A percentile compares a stretch with the other conserved stretches of the same genome.
Evolutionary conservation across 2,797 vertebrate genomes (phyloP).

Genomic region (Rhinichthys osculus): DNA sequence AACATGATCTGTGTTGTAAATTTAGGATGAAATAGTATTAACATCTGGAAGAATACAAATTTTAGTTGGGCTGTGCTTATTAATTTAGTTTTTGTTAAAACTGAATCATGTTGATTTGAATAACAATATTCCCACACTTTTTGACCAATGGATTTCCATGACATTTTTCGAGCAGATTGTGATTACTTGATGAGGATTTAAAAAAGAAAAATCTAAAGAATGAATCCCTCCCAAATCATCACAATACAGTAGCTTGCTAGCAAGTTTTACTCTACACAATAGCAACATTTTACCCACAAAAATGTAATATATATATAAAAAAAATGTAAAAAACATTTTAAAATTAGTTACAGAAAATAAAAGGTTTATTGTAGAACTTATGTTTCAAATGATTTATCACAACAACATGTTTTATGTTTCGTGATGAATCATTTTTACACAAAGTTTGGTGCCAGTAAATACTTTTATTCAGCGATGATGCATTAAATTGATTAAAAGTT

Average conservation of each 20-base stretch:
- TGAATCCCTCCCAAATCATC: too few species aligned
- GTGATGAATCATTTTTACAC: not conserved
- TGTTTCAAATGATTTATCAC: not conserved
- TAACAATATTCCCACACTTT: not conserved
- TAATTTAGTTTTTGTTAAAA: not conserved
- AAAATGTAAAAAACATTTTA: not conserved
- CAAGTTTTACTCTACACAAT: not conserved
- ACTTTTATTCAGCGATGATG: too few species aligned
- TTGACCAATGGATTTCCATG: not conserved
- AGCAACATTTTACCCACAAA: not conserved
- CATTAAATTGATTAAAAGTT: too few species aligned
- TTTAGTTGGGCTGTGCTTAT: not conserved
- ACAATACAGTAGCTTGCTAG: not conserved
- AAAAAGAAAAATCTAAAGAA: too few species aligned
- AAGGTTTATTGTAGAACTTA: not conserved
- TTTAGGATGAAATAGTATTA: not conserved
- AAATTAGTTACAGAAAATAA: not conserved
- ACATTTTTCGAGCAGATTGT: not conserved
- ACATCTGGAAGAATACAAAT: not conserved
- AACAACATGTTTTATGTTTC: not conserved
- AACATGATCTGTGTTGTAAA: not conserved
- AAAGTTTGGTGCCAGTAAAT: too few species aligned
- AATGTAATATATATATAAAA: not conserved
- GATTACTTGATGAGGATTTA: too few species aligned
- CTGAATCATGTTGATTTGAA: too few species aligned